Evolutionary conservation across 2,113 vertebrate genomes (phyloP).

Genomic region (Dromiciops gliroides): DNA sequence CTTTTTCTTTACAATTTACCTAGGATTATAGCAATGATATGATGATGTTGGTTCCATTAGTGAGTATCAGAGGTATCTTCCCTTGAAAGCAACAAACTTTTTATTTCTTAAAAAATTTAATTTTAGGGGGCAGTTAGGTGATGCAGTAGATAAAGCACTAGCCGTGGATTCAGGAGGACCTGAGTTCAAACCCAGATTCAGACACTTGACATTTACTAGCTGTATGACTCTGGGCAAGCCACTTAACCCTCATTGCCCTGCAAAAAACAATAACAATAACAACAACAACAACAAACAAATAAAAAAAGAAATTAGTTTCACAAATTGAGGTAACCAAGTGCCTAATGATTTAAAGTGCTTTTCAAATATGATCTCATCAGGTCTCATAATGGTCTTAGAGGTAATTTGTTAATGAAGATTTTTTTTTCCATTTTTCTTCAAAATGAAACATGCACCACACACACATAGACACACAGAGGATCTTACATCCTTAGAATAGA

Average conservation of each 20-base stretch:
- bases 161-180: no score
- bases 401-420: conserved; percentile 22
- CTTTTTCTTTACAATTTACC: neutral
- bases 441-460: neutral
- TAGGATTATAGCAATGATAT: neutral
- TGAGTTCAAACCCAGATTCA: no score
- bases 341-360: conserved; percentile 46
- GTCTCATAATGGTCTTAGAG: conserved; percentile 33
- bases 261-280: no score
- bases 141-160: no score
- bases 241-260: no score
- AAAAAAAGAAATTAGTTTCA: conserved; percentile 47
- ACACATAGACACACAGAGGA: neutral
- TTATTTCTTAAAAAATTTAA: conserved; percentile 48
- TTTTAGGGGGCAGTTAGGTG: no score
- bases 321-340: conserved; percentile 28
- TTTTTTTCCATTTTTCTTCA: neutral
- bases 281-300: no score
- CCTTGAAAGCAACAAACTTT: conserved; percentile 35
- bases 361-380: conserved; percentile 48
- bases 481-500: neutral
- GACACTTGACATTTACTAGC: no score
- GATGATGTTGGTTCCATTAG: neutral
- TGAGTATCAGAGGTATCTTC: neutral
- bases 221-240: no score